Conservation (phyloP, 2,113 vertebrate species). For the Accipiter virgatus region DNA sequence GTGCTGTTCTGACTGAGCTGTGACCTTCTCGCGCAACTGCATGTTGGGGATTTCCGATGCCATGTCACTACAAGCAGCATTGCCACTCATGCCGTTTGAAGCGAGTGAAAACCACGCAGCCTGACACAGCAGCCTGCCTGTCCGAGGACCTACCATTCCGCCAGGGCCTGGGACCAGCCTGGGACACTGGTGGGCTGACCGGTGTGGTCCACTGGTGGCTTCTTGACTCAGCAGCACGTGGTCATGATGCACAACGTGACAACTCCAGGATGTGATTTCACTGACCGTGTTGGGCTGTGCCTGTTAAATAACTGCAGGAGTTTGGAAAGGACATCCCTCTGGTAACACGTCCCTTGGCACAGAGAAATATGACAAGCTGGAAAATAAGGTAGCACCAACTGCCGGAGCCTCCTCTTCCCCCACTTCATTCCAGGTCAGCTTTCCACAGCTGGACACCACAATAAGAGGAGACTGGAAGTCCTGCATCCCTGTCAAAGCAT, state of each 20-base stretch:
- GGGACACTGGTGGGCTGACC: rapidly evolving
- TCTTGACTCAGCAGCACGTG: rapidly evolving
- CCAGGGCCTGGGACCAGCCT: neutral
- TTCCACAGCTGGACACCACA: neutral
- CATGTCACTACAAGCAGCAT: neutral
- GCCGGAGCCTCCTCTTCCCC: neutral
- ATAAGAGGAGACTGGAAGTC: neutral
- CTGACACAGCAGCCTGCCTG: neutral
- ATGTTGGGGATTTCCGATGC: neutral
- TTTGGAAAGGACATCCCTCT: neutral
- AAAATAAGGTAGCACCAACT: neutral
- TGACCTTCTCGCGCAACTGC: neutral
- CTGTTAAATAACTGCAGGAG: neutral
- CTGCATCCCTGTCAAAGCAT: neutral
- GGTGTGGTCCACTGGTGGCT: neutral
- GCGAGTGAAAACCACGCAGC: neutral
- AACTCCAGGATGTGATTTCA: rapidly evolving
- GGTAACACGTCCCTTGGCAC: rapidly evolving
- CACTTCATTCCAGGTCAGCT: neutral
- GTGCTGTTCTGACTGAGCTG: constrained; percentile 29
- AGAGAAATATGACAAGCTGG: neutral
- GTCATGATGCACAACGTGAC: rapidly evolving
- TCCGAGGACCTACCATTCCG: rapidly evolving
- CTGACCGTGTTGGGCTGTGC: rapidly evolving
- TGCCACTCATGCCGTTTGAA: neutral